These are phyloP conservation scores for Poeciliopsis turrubarensis DNA, from an alignment of 2,113 vertebrate species.

Conservation along the genomic window DNA sequence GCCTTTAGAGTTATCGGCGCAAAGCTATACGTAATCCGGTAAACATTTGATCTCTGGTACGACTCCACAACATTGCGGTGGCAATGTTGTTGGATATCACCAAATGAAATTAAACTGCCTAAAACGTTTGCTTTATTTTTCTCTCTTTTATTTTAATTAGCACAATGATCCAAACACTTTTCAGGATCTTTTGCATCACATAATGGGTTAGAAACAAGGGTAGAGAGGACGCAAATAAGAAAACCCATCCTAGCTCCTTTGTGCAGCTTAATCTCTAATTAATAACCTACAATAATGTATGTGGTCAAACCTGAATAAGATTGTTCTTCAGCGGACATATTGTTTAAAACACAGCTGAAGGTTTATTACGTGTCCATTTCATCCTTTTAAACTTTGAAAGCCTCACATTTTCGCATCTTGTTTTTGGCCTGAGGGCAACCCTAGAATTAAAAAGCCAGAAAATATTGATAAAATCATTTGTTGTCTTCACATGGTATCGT, in stretches of 20 bases:
- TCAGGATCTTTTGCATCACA: not conserved
- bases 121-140: not conserved
- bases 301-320: not conserved
- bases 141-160: not conserved
- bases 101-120: not conserved
- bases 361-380: too few species aligned
- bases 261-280: not conserved
- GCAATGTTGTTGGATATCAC: not conserved
- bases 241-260: not conserved
- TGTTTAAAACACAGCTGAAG: too few species aligned
- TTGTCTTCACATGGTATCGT: too few species aligned
- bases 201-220: not conserved
- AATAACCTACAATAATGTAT: not conserved
- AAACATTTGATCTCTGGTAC: not conserved
- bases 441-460: not conserved
- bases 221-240: not conserved
- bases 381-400: too few species aligned
- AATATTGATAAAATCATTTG: too few species aligned
- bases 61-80: not conserved
- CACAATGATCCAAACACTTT: not conserved
- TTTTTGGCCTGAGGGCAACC: too few species aligned
- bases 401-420: too few species aligned
- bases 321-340: not conserved
- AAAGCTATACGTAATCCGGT: not conserved
- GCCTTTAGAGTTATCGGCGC: not conserved